Evolutionary conservation across 2,113 vertebrate genomes (phyloP).

Genomic region (Nothoprocta pentlandii): DNA sequence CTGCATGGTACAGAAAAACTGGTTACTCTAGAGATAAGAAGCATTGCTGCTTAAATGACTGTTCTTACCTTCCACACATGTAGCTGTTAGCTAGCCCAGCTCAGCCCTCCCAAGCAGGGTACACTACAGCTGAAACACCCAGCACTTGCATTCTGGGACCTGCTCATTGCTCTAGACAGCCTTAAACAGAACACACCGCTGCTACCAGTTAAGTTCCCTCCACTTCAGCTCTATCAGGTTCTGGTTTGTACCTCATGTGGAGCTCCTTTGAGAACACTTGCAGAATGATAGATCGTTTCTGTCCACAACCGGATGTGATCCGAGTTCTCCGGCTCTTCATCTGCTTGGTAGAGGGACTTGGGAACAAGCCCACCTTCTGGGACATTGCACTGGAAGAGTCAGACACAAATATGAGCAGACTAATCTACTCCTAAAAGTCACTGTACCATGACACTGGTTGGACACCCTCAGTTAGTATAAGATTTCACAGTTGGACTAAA

Average conservation of each 20-base stretch:
- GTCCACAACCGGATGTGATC: slow-evolving; percentile 85
- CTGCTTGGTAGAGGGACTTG: slow-evolving; percentile 83
- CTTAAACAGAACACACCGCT: not conserved
- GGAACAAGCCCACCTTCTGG: slow-evolving; percentile 87
- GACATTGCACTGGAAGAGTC: slow-evolving; percentile 79
- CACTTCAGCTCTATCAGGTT: not conserved
- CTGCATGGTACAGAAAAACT: not conserved
- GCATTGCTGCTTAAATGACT: not conserved
- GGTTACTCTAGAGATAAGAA: rapidly evolving
- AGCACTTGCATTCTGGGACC: not conserved
- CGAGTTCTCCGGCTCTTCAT: slow-evolving; percentile 76
- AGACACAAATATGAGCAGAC: not conserved
- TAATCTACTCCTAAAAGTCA: not conserved
- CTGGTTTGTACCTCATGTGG: slow-evolving; percentile 82
- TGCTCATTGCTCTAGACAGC: not conserved
- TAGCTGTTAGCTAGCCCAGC: not conserved
- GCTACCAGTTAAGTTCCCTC: not conserved
- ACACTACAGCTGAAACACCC: rapidly evolving
- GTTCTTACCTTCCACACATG: not conserved
- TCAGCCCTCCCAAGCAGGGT: not conserved
- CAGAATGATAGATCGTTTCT: slow-evolving; percentile 86
- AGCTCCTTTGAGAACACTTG: slow-evolving; percentile 79
- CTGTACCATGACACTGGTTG: not conserved
- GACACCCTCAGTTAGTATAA: not conserved
- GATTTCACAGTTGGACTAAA: not conserved